These are phyloP conservation scores for Stylophora pistillata DNA, from an alignment of 64 coral and sea anemone genomes.

Conservation along the genomic window DNA sequence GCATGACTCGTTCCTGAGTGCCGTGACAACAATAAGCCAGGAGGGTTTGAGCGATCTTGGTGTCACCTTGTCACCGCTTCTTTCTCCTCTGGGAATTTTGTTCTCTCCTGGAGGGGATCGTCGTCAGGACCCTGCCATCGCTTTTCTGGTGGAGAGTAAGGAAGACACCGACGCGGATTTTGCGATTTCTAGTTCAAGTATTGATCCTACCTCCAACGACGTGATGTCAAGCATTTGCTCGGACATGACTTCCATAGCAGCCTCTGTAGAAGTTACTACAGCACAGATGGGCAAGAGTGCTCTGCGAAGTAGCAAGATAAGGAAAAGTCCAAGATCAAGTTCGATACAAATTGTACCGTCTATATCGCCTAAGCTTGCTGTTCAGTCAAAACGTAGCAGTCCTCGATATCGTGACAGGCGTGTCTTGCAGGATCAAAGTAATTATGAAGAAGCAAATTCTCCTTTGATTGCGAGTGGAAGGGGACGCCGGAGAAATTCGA, in stretches of 20 bases:
- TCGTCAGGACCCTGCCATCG: not conserved
- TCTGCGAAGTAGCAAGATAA: not conserved
- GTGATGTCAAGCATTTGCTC: not conserved
- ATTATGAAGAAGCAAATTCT: not conserved
- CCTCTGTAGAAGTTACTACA: slow-evolving; percentile 61
- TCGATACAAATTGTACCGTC: not conserved
- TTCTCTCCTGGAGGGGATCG: not conserved
- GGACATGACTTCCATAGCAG: slow-evolving; percentile 57
- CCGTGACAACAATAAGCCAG: slow-evolving; percentile 13
- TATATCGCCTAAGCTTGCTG: not conserved
- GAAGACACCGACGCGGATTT: not conserved
- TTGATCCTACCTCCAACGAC: not conserved
- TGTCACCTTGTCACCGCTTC: slow-evolving; percentile 8
- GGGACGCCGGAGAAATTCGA: not conserved
- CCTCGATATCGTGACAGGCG: not conserved
- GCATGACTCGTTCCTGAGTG: not conserved
- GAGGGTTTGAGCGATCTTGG: slow-evolving; percentile 31
- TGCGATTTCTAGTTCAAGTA: not conserved
- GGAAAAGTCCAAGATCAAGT: not conserved
- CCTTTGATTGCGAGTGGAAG: not conserved
- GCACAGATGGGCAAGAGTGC: not conserved
- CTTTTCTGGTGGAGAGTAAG: not conserved
- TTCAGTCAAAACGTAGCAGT: not conserved
- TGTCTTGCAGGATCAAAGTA: slow-evolving; percentile 25
- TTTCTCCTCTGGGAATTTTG: slow-evolving; percentile 8